phyloP scores from a whole-genome alignment of 64 coral and sea anemone species.

The Exaiptasia diaphana region DNA sequence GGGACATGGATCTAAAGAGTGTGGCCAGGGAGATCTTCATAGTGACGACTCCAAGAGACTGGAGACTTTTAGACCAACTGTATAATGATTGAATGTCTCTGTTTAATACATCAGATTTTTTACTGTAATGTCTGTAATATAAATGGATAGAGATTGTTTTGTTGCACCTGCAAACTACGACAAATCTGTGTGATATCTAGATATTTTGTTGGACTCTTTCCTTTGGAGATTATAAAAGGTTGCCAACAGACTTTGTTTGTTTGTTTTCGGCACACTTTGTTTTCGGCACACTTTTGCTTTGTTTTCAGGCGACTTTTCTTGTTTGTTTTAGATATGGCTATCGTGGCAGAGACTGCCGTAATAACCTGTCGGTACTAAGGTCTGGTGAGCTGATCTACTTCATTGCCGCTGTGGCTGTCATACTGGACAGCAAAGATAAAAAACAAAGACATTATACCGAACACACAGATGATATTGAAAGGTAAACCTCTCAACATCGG shows the following conservation, averaged over 20 bases:
- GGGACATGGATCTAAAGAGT: not conserved
- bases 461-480: conserved; percentile 75
- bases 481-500: conserved; percentile 34
- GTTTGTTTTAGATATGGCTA: conserved; percentile 70
- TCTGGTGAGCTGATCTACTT: conserved; percentile 74
- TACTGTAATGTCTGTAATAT: not conserved
- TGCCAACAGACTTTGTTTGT: not conserved
- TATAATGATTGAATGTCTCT: not conserved
- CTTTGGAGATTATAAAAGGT: not conserved
- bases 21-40: not conserved
- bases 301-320: not conserved
- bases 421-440: conserved; percentile 29
- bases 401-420: conserved; percentile 64
- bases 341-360: conserved; percentile 69
- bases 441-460: conserved; percentile 76
- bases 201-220: not conserved
- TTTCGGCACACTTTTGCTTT: not conserved
- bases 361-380: conserved; percentile 42
- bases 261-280: not conserved
- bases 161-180: not conserved
- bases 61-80: not conserved
- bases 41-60: not conserved
- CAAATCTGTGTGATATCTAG: not conserved
- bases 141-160: not conserved
- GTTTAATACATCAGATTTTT: not conserved